A percentile compares a stretch with the other conserved stretches of the same genome.
Evolutionary conservation across 1,140 invertebrate genomes (phyloP).

Genomic region (Sitobion miscanthi): DNA sequence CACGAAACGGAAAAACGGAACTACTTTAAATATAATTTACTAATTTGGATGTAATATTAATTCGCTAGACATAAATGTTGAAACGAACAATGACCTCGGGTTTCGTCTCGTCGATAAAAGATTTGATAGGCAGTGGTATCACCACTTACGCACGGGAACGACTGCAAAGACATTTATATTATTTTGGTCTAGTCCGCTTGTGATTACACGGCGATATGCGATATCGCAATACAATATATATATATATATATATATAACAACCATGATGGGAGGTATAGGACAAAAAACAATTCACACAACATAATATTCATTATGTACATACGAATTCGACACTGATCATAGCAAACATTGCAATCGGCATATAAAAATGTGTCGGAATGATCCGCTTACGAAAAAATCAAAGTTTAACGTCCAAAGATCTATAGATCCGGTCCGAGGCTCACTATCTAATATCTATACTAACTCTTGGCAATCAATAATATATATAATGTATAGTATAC

Average conservation of each 20-base stretch:
- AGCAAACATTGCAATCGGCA: neutral
- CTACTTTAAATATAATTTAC: neutral
- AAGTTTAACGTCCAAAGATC: neutral
- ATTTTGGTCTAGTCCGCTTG: neutral
- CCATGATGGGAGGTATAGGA: neutral
- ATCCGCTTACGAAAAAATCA: neutral
- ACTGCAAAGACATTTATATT: neutral
- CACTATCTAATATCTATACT: neutral
- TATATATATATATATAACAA: neutral
- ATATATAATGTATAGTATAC: neutral
- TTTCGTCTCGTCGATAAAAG: neutral
- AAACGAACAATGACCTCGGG: neutral
- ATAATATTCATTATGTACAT: neutral
- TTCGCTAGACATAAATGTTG: neutral
- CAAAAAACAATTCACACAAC: neutral
- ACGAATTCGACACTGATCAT: neutral
- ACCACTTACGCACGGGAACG: neutral
- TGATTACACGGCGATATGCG: neutral
- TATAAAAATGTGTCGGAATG: neutral
- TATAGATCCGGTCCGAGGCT: neutral
- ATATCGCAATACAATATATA: neutral
- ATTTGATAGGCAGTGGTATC: neutral
- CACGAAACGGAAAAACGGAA: neutral
- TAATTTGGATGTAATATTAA: neutral
- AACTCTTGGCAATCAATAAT: neutral